Conservation (phyloP, 2,888 invertebrate species). For the Limnephilus marmoratus region DNA sequence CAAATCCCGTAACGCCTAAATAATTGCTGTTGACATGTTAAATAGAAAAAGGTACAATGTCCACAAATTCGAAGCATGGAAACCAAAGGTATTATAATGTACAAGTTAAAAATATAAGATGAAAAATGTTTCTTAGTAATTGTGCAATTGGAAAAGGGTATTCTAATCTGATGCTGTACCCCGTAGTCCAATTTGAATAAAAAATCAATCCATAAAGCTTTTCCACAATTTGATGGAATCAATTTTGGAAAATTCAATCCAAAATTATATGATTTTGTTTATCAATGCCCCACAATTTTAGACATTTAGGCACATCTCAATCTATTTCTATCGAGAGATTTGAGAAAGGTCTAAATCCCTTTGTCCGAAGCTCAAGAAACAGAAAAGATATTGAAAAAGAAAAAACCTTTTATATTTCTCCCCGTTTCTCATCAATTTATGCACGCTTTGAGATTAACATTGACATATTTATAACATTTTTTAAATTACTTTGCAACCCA, state of each 20-base stretch:
- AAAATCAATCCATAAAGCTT: not conserved
- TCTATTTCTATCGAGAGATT: not conserved
- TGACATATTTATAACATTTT: not conserved
- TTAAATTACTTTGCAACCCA: not conserved
- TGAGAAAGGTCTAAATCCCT: not conserved
- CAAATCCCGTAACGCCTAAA: not conserved
- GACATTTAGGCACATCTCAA: not conserved
- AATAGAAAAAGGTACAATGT: not conserved
- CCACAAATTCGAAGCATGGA: not conserved
- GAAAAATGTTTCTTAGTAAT: not conserved
- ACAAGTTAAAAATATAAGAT: not conserved
- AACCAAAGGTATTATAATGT: not conserved
- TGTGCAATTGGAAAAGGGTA: not conserved
- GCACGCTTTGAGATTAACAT: not conserved
- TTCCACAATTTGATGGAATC: no score
- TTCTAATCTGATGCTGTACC: not conserved
- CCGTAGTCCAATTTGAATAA: not conserved
- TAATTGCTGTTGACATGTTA: not conserved
- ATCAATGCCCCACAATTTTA: not conserved
- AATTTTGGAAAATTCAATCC: not conserved
- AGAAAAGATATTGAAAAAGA: not conserved
- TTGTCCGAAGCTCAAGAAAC: constrained; percentile 2
- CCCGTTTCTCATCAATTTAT: not conserved
- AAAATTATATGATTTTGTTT: not conserved
- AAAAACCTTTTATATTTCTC: not conserved